Base-by-base conservation (phyloP, 2,888 invertebrate species). In the Drosophila neotestacea region DNA sequence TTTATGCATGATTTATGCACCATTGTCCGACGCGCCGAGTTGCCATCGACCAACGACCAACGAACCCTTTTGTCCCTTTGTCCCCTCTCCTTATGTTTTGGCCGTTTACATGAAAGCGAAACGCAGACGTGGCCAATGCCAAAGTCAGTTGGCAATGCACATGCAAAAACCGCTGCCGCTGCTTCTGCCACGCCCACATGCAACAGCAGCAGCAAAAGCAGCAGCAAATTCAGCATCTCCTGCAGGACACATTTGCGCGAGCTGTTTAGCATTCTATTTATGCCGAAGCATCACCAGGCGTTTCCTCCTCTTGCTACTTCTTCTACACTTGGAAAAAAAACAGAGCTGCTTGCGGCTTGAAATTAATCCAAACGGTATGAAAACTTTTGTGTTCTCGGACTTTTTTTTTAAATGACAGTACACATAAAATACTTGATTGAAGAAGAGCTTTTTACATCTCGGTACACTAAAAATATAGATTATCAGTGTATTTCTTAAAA, bases 231-330 rank as follows among this genome's bases (percentile, higher is more conserved):
- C 48, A 52, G 46, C 58, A 47, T 51, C 58, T 75, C 74, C 73
- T 64, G 63, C 70, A 77, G 78, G 78, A 75, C 72, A 74, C 79
- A 75, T 74, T 78, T 75, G 70, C 60, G 70, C 65, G 80, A 70
- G 54, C 79, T 79, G 81, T 79, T 79, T 79, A 79, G 79, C 79
- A 79, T 79, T 77, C 70, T 80, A 77, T 79, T 79, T 79, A 79
- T 79, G 81, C 68, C 70, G 62, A 61, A 70, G 79, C 79, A 52
- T 65, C 47, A 72, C 72, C 54, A 36, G 27, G 13, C 42, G 6
- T n/a, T 16, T 4, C 4, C 41, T 7, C 36, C 41, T 13, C 5
- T 16, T 28, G 1, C 50, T 46, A 9, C n/a, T 44, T 6, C 38
- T 3, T 13, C 6, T 11, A 41, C 41, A 16, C 41, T 39, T 11